phyloP scores from a whole-genome alignment of 2,888 invertebrate species.

The Agonopterix arenella region DNA sequence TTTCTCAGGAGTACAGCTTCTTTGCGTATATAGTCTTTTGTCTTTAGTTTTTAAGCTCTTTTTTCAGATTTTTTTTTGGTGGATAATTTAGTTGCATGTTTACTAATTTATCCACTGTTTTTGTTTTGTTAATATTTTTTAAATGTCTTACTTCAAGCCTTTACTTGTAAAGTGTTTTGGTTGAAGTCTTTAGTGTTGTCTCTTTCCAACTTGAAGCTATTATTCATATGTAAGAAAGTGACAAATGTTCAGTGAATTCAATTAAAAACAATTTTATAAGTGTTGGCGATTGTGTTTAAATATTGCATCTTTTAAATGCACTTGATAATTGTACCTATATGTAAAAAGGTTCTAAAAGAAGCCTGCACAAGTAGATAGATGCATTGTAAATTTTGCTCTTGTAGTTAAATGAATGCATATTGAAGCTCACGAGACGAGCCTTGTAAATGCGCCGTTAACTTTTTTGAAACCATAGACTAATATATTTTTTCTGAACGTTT shows the following conservation, averaged over 20 bases:
- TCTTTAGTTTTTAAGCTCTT: constrained; percentile 31
- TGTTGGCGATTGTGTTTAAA: no score
- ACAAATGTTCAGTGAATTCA: no score
- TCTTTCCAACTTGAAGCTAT: no score
- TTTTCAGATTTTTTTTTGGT: constrained; percentile 30
- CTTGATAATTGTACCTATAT: constrained; percentile 11
- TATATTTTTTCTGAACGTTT: constrained; percentile 39
- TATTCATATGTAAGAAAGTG: no score
- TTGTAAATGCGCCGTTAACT: constrained; percentile 13
- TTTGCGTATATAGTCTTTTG: constrained; percentile 46
- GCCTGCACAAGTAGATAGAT: constrained; percentile 34
- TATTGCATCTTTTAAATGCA: constrained; percentile 5
- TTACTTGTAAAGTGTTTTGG: no score
- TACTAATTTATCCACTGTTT: constrained; percentile 3
- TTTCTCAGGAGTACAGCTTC: constrained; percentile 35
- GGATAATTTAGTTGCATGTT: constrained; percentile 16
- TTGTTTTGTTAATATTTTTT: constrained; percentile 10
- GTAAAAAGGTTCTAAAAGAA: constrained; percentile 6
- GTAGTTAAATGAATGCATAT: constrained; percentile 26
- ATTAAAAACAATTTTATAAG: no score
- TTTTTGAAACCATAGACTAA: constrained; percentile 15
- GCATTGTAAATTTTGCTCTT: constrained; percentile 28
- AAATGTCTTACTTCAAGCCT: constrained; percentile 7
- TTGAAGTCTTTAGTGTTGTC: no score
- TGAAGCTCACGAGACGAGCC: constrained; percentile 13